Percentiles rank a stretch among this genome's conserved stretches.
Evolutionary conservation across 2,113 vertebrate species (phyloP).

Genomic region (Genyomyrus donnyi): DNA sequence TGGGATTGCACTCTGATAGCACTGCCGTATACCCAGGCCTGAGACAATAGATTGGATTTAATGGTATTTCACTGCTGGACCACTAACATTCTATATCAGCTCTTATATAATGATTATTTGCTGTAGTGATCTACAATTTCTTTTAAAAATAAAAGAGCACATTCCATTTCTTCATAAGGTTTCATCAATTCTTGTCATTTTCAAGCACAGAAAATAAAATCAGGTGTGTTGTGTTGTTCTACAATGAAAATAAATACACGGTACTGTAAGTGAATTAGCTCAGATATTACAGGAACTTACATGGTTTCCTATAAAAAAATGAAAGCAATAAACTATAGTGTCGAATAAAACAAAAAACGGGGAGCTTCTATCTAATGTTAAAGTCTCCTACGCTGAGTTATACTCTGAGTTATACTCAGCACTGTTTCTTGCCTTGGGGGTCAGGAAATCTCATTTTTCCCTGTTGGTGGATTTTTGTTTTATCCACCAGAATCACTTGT

Average conservation of each 20-base stretch:
- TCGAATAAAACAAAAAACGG: not conserved
- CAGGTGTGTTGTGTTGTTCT: not conserved
- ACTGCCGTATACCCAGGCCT: conserved; percentile 25
- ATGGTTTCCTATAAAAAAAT: not conserved
- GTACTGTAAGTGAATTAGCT: not conserved
- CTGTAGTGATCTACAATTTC: not conserved
- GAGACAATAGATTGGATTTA: conserved; percentile 26
- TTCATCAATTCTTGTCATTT: conserved; percentile 1
- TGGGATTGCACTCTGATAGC: conserved; percentile 28
- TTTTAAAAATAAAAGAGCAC: not conserved
- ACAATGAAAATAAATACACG: not conserved
- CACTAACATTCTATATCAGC: conserved; percentile 18
- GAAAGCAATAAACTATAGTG: not conserved
- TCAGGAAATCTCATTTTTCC: not conserved
- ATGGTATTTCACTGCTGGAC: conserved; percentile 25
- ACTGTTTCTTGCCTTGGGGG: not conserved
- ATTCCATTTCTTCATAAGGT: not conserved
- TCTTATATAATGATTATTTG: conserved; percentile 5
- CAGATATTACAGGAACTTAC: not conserved
- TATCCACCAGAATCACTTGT: not conserved
- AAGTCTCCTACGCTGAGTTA: not conserved
- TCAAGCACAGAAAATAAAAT: not conserved
- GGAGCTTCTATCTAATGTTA: not conserved
- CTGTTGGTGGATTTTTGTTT: not conserved
- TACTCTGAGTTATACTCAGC: not conserved